These are phyloP conservation scores for Ceratoteleas bidentatus DNA, from an alignment of 1,140 invertebrate species.

Conservation along the genomic window DNA sequence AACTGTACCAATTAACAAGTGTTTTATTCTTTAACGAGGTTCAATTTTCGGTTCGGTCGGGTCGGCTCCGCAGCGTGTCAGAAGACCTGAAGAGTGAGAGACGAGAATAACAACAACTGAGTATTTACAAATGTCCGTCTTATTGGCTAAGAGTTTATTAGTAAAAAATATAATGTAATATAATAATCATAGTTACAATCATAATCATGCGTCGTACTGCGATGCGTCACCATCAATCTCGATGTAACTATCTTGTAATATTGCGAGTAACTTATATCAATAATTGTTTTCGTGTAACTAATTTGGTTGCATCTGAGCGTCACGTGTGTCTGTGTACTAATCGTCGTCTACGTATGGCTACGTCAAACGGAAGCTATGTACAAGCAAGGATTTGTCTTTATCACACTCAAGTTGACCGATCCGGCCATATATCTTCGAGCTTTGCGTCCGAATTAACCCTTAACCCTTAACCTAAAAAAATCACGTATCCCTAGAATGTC, in stretches of 20 bases:
- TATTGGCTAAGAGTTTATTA: conserved; percentile 74
- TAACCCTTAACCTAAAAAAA: conserved; percentile 12
- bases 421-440: conserved; percentile 60
- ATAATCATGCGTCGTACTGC: conserved; percentile 70
- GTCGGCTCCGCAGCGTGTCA: neutral
- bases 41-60: conserved; percentile 24
- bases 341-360: conserved; percentile 63
- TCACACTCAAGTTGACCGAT: conserved; percentile 62
- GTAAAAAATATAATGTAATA: conserved; percentile 82
- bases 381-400: conserved; percentile 67
- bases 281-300: conserved; percentile 40
- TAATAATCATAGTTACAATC: conserved; percentile 77
- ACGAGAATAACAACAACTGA: conserved; percentile 47
- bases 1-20: conserved; percentile 40
- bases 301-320: conserved; percentile 56
- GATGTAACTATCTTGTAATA: conserved; percentile 67
- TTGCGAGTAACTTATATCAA: conserved; percentile 56
- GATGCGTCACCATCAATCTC: conserved; percentile 64
- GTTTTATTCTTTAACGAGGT: conserved; percentile 48
- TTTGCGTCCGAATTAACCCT: conserved; percentile 9
- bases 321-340: conserved; percentile 55
- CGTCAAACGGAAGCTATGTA: conserved; percentile 70
- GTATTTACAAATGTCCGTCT: conserved; percentile 61
- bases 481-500: too few species aligned
- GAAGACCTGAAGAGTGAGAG: conserved; percentile 27